phyloP scores from a whole-genome alignment of 2,113 vertebrate species.

The Pelodiscus sinensis region DNA sequence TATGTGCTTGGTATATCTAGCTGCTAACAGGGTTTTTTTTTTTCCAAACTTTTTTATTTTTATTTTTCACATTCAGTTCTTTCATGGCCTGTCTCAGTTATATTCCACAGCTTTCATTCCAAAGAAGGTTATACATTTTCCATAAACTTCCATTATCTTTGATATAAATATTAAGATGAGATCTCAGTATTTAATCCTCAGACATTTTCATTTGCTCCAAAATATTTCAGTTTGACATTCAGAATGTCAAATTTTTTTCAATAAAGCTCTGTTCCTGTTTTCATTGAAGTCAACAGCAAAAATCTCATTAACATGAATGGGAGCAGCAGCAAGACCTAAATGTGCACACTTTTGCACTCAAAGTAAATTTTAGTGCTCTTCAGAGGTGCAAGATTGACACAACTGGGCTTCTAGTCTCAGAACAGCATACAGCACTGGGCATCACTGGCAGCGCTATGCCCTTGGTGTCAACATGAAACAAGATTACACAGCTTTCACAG shows the following conservation, averaged over 20 bases:
- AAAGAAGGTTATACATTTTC: background rate
- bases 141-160: background rate
- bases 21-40: background rate
- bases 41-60: background rate
- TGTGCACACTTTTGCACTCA: background rate
- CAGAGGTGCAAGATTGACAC: background rate
- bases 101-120: background rate
- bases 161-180: no score
- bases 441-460: background rate
- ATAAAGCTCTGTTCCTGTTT: background rate
- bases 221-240: background rate
- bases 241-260: background rate
- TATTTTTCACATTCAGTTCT: background rate
- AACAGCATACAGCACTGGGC: background rate
- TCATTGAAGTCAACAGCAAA: background rate
- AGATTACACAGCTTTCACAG: slow-evolving; percentile 37
- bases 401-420: background rate
- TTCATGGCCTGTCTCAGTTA: background rate
- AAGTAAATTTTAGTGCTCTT: background rate
- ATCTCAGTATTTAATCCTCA: background rate
- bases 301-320: background rate
- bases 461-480: slow-evolving; percentile 42
- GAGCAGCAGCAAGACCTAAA: background rate
- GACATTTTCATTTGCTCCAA: background rate
- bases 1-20: background rate